Conservation (phyloP, 1,140 invertebrate genomes). For the Hetaerina americana region DNA sequence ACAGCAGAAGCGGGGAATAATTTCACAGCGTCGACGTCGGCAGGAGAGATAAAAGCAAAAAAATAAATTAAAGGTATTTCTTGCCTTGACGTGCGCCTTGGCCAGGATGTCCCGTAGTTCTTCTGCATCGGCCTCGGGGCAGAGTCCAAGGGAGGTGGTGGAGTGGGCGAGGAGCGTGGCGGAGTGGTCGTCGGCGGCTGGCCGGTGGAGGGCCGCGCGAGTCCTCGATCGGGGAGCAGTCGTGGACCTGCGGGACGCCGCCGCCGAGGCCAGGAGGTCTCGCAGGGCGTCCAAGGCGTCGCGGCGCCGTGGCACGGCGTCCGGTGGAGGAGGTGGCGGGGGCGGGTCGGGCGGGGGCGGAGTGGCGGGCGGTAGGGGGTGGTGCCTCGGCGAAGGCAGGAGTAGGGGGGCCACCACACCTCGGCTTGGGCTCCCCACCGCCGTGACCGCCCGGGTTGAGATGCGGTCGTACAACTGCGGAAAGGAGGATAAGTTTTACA, state of each 20-base stretch:
- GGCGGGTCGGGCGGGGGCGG: background rate
- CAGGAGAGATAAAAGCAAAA: no score
- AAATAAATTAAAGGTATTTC: no score
- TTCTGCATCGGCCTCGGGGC: constrained; percentile 36
- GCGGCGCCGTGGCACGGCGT: constrained; percentile 62
- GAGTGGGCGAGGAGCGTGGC: background rate
- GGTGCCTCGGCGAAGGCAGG: background rate
- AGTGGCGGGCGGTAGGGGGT: background rate
- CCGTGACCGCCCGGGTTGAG: constrained; percentile 58
- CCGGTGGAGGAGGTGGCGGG: constrained; percentile 43
- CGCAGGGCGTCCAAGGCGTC: constrained; percentile 55
- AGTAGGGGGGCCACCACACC: background rate
- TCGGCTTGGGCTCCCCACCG: constrained; percentile 36
- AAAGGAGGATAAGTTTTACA: no score
- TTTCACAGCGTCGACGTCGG: no score
- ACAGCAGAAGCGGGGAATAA: no score
- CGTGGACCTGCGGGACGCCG: background rate
- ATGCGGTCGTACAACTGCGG: constrained; percentile 74
- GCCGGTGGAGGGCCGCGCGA: background rate
- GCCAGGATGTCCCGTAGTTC: constrained; percentile 68
- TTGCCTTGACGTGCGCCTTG: constrained; percentile 76
- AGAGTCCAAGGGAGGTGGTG: background rate
- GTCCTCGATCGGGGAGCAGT: background rate
- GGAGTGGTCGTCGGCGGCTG: background rate
- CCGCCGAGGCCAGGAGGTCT: constrained; percentile 24